Evolutionary conservation across 2,888 invertebrate species (phyloP), one percentile per base, ranked within the genome.

Genomic region (Ommatoiulus sabulosus): DNA sequence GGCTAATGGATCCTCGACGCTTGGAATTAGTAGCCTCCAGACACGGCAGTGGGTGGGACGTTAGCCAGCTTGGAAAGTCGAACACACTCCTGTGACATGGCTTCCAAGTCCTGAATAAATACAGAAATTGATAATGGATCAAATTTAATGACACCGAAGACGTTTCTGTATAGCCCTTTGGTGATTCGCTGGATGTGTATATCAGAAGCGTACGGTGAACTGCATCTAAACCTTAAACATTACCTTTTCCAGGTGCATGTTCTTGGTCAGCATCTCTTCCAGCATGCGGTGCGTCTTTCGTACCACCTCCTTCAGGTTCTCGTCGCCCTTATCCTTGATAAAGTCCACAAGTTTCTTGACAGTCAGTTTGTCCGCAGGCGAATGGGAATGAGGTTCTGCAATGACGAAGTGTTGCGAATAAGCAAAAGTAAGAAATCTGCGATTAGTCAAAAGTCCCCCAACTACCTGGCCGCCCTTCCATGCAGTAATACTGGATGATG

Each of bases 241-340:
- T 87, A 89, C 89, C 91, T 93, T 91, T 90, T 94, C 93, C 88
- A 94, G 91, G 91, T 93, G 93, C 93, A 94, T 93, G 91, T 94
- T 94, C 90, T 94, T 94, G 43, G 93, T 93, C 10, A 94, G 92
- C 2, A 93, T 94, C 91, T 94, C 94, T 90, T 94, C 94, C 46
- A 94, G 91, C 92, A 94, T 93, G 80, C 92, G 91, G 90, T 93
- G 93, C 89, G 93, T 91, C 88, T 92, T 93, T 87, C 90, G 90
- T 84, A 91, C 91, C 12, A 90, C 90, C 87, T 91, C 91, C 84
- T 89, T 91, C 84, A 92, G 90, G 89, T 92, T 91, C 87, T 92
- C 92, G 86, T 93, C 93, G 20, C 92, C 92, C 48, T 91, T 91
- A 90, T 92, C 92, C 89, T 92, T 93, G 44, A 93, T 92, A 87